Percentiles rank a stretch among this genome's conserved stretches.
phyloP scores from a whole-genome alignment of 35 echinoderm and acorn worm genomes.

The Strongylocentrotus purpuratus region DNA sequence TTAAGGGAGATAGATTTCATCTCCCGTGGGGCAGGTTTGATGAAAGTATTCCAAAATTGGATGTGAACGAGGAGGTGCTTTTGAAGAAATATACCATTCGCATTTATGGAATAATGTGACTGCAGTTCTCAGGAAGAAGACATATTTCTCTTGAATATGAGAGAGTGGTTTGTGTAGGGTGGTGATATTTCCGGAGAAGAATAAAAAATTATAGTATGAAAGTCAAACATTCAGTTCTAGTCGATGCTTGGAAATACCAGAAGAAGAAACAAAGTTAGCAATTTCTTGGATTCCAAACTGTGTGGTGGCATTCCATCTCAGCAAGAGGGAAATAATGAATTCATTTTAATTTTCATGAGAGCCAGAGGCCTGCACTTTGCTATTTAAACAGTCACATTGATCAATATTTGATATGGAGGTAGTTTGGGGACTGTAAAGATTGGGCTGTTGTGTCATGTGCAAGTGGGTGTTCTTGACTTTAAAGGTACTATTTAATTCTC shows the following conservation, averaged over 20 bases:
- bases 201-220: not conserved
- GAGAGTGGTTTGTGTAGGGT: not conserved
- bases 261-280: not conserved
- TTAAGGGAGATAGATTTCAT: not conserved
- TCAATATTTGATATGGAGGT: slow-evolving; percentile 8
- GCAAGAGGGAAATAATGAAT: not conserved
- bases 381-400: slow-evolving; percentile 5
- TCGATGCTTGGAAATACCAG: not conserved
- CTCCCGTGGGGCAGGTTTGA: not conserved
- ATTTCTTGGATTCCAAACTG: not conserved
- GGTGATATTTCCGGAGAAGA: not conserved
- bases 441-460: not conserved
- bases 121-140: not conserved
- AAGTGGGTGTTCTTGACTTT: slow-evolving; percentile 10
- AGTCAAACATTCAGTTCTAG: not conserved
- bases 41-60: not conserved
- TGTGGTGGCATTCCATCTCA: not conserved
- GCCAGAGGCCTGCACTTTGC: not conserved
- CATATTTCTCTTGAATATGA: not conserved
- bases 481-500: not conserved
- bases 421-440: not conserved
- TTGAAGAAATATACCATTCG: not conserved
- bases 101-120: not conserved
- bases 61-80: not conserved
- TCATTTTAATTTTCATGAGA: not conserved